A percentile compares a stretch with the other conserved stretches of the same genome.
Evolutionary conservation across 2,113 vertebrate genomes (phyloP).

Genomic region (Mesembrinibis cayennensis): DNA sequence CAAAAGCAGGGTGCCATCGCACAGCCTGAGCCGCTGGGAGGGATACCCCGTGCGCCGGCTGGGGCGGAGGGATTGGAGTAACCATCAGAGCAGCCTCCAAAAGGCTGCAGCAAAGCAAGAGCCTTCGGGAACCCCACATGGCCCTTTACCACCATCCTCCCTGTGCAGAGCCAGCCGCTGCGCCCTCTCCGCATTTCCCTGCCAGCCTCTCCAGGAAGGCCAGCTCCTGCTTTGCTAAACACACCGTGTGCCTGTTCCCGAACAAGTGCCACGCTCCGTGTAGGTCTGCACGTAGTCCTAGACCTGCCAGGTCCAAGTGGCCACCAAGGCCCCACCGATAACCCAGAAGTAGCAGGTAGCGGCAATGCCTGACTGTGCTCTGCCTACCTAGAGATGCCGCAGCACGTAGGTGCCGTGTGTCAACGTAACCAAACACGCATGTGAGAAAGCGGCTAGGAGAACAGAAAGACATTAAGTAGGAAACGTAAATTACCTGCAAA

Average conservation of each 20-base stretch:
- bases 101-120: not conserved
- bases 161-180: accelerated
- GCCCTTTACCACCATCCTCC: not conserved
- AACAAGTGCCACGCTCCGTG: accelerated
- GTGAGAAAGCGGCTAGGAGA: not conserved
- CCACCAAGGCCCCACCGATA: not conserved
- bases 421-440: not conserved
- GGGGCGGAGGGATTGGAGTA: not conserved
- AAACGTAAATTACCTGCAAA: slow-evolving; percentile 33
- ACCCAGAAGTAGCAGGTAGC: not conserved
- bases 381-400: not conserved
- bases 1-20: not conserved
- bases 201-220: not conserved
- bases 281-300: accelerated
- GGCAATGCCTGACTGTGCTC: not conserved
- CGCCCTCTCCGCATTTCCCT: not conserved
- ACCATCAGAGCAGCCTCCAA: not conserved
- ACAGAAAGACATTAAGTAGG: not conserved
- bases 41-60: not conserved
- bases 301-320: not conserved
- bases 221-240: not conserved
- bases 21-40: not conserved
- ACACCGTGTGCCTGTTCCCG: not conserved
- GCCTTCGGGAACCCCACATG: not conserved
- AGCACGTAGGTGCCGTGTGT: not conserved